Percentiles rank a stretch among this genome's conserved stretches.
phyloP scores from a whole-genome alignment of 2,113 vertebrate genomes.

The Proteles cristata region DNA sequence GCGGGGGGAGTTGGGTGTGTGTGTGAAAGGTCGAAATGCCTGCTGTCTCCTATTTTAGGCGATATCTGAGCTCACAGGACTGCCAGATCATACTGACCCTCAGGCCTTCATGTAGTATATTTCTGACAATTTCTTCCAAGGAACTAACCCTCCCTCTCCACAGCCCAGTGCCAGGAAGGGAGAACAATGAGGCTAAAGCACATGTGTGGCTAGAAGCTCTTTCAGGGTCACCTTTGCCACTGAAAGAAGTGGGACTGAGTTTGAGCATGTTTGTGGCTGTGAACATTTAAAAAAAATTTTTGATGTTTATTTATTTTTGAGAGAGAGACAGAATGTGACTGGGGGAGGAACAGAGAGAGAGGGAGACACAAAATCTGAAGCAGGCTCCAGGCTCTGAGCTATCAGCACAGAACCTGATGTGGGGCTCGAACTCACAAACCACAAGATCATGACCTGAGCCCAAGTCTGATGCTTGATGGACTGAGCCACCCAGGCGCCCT shows the following conservation, averaged over 20 bases:
- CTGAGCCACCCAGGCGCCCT: too few relatives aligned
- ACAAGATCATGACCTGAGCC: too few relatives aligned
- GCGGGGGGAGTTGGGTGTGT: neutral
- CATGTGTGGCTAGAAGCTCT: fast-evolving
- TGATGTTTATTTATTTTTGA: too few relatives aligned
- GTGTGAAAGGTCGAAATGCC: neutral
- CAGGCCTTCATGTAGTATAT: too few relatives aligned
- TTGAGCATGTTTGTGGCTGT: neutral
- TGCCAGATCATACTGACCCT: neutral
- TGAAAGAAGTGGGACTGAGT: neutral
- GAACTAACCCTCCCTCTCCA: fast-evolving
- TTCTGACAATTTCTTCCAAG: neutral
- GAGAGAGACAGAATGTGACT: too few relatives aligned
- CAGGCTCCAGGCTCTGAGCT: too few relatives aligned
- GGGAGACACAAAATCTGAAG: too few relatives aligned
- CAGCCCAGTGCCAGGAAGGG: fast-evolving
- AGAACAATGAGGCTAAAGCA: neutral
- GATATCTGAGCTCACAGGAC: neutral
- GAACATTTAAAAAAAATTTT: neutral
- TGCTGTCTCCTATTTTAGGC: neutral
- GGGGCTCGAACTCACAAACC: too few relatives aligned
- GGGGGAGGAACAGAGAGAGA: too few relatives aligned
- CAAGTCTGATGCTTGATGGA: too few relatives aligned
- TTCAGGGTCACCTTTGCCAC: neutral
- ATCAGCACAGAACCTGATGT: too few relatives aligned